Evolutionary conservation across 2,888 invertebrate species (phyloP), one percentile per base, ranked within the genome.

Genomic region (Conistra vaccinii): DNA sequence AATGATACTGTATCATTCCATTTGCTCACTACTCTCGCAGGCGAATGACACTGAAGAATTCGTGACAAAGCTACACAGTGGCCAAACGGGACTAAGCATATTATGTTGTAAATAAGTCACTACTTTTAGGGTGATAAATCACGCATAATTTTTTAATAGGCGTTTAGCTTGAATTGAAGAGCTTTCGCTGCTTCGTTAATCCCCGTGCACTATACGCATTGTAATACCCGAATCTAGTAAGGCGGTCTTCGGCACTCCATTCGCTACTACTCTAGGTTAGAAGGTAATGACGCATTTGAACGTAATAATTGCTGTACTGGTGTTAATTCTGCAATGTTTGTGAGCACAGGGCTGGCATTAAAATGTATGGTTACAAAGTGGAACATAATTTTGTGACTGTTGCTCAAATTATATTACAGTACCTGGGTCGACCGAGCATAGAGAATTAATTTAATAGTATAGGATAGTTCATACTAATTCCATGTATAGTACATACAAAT

Each of bases 311-410:
- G 26, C 57, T 57, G 48, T 57, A 57, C 9, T 57, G 12, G 57
- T 57, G 57, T 39, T 78, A 78, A 78, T 57, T 75, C 23, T 57
- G 17, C 17, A 17, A 48, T 23, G n/a, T 48, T 78, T 32, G 48
- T 48, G 57, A 17, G 48, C n/a, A 29, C 10, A 39, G 17, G 14
- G 45, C 29, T 20, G 29, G 1, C n/a, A 39, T 60, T 68, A 23
- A 48, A 20, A 5, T 26, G 32, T 26, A 75, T 17, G 23, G 14
- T 32, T 69, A 4, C 58, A 60, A 58, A 42, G 20, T 66, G 48
- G 26, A 66, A 32, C 2, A 60, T 60, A 51, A 78, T 78, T 42
- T 26, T 53, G 3, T 4, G 17, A n/a, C 14, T 29, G 14, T 60
- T 9, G 9, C 23, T 39, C 1, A 29, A 69, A 45, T 32, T 1